Evolutionary conservation across 2,113 vertebrate species (phyloP).

Genomic region (Porphyrio hochstetteri): DNA sequence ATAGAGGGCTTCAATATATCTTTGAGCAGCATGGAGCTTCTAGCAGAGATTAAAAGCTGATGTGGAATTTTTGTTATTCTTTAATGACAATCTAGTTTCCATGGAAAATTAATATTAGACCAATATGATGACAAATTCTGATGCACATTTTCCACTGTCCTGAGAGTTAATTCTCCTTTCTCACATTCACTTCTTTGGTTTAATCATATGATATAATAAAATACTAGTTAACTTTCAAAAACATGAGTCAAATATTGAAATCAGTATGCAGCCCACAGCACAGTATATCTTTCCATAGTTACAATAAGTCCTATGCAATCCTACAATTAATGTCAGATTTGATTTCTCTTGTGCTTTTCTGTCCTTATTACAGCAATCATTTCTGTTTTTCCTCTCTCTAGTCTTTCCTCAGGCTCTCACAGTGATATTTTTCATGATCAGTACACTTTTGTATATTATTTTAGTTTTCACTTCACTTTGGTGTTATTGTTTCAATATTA

Average conservation of each 20-base stretch:
- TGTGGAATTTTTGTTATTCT: background rate
- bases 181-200: slow-evolving; percentile 3
- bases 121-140: slow-evolving; percentile 2
- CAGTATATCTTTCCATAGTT: slow-evolving; percentile 49
- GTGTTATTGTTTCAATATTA: slow-evolving; percentile 1
- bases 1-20: background rate
- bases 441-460: slow-evolving; percentile 11
- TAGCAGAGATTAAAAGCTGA: background rate
- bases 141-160: slow-evolving; percentile 17
- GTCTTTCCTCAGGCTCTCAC: slow-evolving; percentile 1
- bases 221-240: slow-evolving; percentile 17
- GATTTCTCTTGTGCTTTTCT: slow-evolving; percentile 43
- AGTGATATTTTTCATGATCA: background rate
- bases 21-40: background rate
- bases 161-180: slow-evolving; percentile 1
- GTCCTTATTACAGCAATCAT: slow-evolving; percentile 4
- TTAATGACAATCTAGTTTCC: background rate
- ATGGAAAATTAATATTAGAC: slow-evolving; percentile 17
- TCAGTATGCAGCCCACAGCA: slow-evolving; percentile 5
- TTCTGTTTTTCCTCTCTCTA: background rate
- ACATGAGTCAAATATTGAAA: slow-evolving; percentile 5
- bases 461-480: background rate
- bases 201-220: slow-evolving; percentile 20
- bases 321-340: slow-evolving; percentile 59
- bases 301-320: slow-evolving; percentile 5